Base-by-base conservation (phyloP, 1,140 invertebrate genomes). In the Choristoneura fumiferana region DNA sequence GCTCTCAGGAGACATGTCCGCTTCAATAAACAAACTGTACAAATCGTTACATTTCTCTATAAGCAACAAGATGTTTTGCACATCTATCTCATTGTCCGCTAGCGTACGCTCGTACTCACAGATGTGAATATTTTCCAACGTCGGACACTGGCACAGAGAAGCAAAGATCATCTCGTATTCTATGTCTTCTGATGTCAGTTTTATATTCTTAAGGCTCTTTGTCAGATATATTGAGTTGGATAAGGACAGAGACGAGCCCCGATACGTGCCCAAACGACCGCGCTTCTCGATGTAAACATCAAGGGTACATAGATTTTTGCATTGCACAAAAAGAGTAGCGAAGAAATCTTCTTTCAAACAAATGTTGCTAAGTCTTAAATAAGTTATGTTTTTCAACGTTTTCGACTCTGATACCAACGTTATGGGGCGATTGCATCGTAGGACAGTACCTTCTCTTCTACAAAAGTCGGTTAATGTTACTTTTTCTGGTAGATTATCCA, bases 11-110 rank as follows among this genome's bases (percentile, higher is more conserved):
- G 55, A 34, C 63, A 69, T 63, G 15, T 69, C 67, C 9, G 67
- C 55, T 40, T 65, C 63, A 13, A 69, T 66, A 29, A 63, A 69
- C 33, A 69, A 58, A 59, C 67, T 69, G 17, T 69, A 69, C 22
- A 69, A 52, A 13, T 63, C 54, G 9, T 56, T 36, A 18, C 60
- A 63, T n/a, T 58, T 59, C n/a, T 69, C 52, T 34, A 69, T 61
- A 35, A 69, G 55, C 4, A 39, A 13, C 13, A 60, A 14, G 4
- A 66, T 60, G 9, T 63, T 61, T 4, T 17, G 22, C 13, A 55
- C 39, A 12, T 39, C 35, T 9, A 63, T 33, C 9, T 60, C 39
- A 5, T 49, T 17, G 13, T 58, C 57, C 17, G 33, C 13, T 4
- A 53, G 5, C 6, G 12, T 17, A 54, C 67, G 60, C 22, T 65